Evolutionary conservation across 2,113 vertebrate genomes (phyloP), one percentile per base, ranked within the genome.

Genomic region (Oceanites oceanicus): DNA sequence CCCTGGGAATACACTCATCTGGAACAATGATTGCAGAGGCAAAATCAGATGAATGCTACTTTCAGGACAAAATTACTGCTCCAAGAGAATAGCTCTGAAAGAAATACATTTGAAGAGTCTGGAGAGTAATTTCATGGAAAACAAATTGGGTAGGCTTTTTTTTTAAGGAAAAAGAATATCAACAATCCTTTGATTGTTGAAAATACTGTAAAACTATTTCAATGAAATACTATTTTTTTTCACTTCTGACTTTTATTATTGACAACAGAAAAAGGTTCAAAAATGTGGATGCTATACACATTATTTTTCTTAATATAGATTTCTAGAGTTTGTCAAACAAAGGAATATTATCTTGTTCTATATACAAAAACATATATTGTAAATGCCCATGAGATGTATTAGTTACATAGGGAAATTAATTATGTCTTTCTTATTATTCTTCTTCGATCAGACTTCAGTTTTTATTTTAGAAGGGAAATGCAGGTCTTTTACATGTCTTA

Each of bases 31-130:
- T 61, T 96, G 53, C 65, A 90, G 83, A 91, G 27, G 42, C 45
- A 97, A 96, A 96, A 98, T 97, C 96, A 96, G 90, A 97, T 92
- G 95, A 97, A 95, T 94, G 42, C 26, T 82, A 44, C 86, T 97
- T 96, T 98, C 90, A 96, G 92, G 94, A 85, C 67, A 96, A 97
- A 98, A 98, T 94, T 97, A 95, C 72, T 96, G 40, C 44, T 96
- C 52, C 42, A 95, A 96, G 86, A 98, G 84, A 88, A 96, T 58
- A 96, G 36, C 49, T 94, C 66, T 81, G 92, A 94, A 95, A 93
- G 36, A 89, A 96, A 96, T 89, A 79, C 6, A 71, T 97, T 95
- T 97, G 81, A 97, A 98, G 86, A 95, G 29, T 76, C 71, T 94
- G 38, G 71, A 92, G 65, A 97, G 34, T 94, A 92, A 97, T 94